These are phyloP conservation scores for Sycon ciliatum DNA, from an alignment of 37 sponge, comb jelly and placozoan genomes.

Conservation along the genomic window DNA sequence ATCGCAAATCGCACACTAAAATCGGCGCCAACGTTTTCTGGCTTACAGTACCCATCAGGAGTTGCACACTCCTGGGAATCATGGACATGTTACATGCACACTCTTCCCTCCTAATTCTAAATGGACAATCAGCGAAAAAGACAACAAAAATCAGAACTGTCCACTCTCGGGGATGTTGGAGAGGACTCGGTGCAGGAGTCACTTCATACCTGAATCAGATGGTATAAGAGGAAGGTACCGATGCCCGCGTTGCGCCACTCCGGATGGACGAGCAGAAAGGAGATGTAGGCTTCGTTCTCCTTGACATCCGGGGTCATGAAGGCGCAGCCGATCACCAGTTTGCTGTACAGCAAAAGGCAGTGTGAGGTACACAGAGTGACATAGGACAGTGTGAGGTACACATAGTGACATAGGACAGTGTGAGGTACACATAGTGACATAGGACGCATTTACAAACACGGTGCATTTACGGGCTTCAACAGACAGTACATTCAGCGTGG, in stretches of 20 bases:
- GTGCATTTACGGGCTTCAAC: too few relatives aligned
- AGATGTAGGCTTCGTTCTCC: slow-evolving; percentile 71
- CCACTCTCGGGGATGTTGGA: not conserved
- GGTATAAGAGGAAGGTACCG: slow-evolving; percentile 67
- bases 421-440: too few relatives aligned
- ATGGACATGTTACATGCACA: too few relatives aligned
- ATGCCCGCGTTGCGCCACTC: slow-evolving; percentile 63
- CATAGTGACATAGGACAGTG: not conserved
- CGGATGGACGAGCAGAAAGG: slow-evolving; percentile 77
- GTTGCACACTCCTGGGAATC: too few relatives aligned
- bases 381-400: not conserved
- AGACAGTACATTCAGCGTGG: too few relatives aligned
- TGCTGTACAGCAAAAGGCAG: slow-evolving; percentile 32
- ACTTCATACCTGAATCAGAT: slow-evolving; percentile 53
- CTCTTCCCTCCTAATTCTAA: too few relatives aligned
- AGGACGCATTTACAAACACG: too few relatives aligned
- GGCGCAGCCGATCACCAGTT: slow-evolving; percentile 71
- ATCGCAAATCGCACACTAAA: too few relatives aligned
- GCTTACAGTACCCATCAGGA: too few relatives aligned
- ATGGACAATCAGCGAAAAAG: too few relatives aligned
- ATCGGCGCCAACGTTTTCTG: too few relatives aligned
- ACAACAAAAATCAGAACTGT: too few relatives aligned
- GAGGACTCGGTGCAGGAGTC: not conserved
- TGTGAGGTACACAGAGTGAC: not conserved
- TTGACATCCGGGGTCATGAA: slow-evolving; percentile 78